Evolutionary conservation across 2,888 invertebrate genomes (phyloP), one percentile per base, ranked within the genome.

Genomic region (Drosophila eohydei): DNA sequence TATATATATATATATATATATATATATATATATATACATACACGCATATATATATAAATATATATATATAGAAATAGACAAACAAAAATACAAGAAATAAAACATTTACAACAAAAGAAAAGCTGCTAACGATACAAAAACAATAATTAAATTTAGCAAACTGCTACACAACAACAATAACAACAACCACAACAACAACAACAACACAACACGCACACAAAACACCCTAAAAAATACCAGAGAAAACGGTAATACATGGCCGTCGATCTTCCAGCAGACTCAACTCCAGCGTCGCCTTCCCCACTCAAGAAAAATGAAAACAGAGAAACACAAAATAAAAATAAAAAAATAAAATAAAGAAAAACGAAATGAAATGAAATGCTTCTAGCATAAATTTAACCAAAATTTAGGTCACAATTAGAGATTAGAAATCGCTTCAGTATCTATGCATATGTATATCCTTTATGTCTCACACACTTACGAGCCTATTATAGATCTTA

Each of bases 71-170:
- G 82, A 72, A 69, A 81, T 87, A 87, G 75, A 87, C 69, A 71
- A 57, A 62, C 67, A 72, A 70, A 48, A 60, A 52, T 56, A 58
- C 38, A 77, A 67, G 57, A 58, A 67, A 55, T 68, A 62, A 78
- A 75, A 86, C 57, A 54, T 66, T 64, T 74, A 78, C 68, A 77
- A 84, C 54, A 69, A 75, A 66, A 78, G 8, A 72, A 80, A 84
- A 88, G 89, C 86, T 86, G 86, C 86, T 86, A 86, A 86, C 80
- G 89, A 86, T 88, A 86, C 86, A 86, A 88, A 88, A 84, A 86
- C 89, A 88, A 86, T 84, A 86, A 86, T 86, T 88, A 86, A 82
- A 86, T 63, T 85, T 89, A 89, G 85, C 82, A 78, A 80, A 75
- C 46, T 74, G 85, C 81, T 82, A 72, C 57, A 81, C 63, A 43